Evolutionary conservation across 1,140 invertebrate species (phyloP).

Genomic region (Arctopsyche grandis): DNA sequence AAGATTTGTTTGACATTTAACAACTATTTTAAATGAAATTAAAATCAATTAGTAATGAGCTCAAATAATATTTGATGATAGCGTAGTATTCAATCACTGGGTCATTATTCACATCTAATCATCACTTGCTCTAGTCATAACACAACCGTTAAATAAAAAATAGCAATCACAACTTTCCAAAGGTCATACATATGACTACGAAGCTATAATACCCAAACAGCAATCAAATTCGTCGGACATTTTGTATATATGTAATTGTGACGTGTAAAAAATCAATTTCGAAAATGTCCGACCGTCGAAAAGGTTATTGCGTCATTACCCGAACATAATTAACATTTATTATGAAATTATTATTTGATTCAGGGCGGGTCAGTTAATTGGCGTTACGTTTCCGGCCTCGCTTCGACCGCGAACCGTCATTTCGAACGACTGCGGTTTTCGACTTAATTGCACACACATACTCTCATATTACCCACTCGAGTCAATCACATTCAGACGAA

Average conservation of each 20-base stretch:
- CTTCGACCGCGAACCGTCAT: conserved; percentile 23
- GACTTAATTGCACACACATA: conserved; percentile 31
- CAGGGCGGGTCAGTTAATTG: conserved; percentile 27
- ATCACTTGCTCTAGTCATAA: too few species aligned
- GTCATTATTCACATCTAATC: too few species aligned
- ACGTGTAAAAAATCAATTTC: conserved; percentile 14
- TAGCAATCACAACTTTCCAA: neutral
- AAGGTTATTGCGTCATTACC: neutral
- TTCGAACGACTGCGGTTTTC: conserved; percentile 23
- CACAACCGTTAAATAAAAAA: too few species aligned
- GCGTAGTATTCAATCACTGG: too few species aligned
- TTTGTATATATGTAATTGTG: neutral
- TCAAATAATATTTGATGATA: too few species aligned
- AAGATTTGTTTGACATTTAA: too few species aligned
- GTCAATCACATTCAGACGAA: neutral
- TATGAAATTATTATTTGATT: neutral
- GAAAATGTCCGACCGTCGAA: neutral
- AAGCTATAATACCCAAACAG: neutral
- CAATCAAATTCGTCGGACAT: neutral
- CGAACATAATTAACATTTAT: conserved; percentile 6
- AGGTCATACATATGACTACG: neutral
- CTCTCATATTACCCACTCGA: neutral
- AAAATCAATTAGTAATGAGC: too few species aligned
- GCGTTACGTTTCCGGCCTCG: conserved; percentile 30
- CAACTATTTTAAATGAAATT: too few species aligned